Base-by-base conservation (phyloP, 2,888 invertebrate genomes). In the Parnassius smintheus region DNA sequence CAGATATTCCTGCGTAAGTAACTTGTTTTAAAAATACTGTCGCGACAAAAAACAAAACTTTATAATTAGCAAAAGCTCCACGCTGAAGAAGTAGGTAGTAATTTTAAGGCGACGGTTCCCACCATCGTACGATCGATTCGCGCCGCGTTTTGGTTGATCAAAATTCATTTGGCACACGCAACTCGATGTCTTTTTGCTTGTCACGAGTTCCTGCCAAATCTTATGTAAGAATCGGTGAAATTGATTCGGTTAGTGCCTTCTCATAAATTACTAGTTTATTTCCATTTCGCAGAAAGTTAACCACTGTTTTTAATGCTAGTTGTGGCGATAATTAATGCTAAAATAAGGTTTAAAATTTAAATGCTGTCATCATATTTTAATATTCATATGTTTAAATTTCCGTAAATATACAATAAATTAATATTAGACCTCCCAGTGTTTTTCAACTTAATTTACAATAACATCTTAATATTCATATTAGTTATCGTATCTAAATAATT, bases 111-210 rank as follows among this genome's bases (percentile, higher is more conserved):
- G 41, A 7, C 53, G 52, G 62, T 58, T 62, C 58, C 58, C 62
- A 62, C 49, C 58, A 54, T 52, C 56, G 62, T 48, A 18, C 52
- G 53, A 57, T 49, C 57, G 53, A 9, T 44, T 42, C 58, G 58
- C 53, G 22, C 44, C 57, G 42, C 41, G 55, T 56, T 71, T 65
- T 72, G 66, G 66, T 69, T 68, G 71, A 80, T 86, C 78, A 82
- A 81, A 79, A 86, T 84, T 83, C 85, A 78, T 72, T 71, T 69
- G 77, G 75, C 83, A 75, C 75, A 64, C 70, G 69, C 73, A 73
- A 65, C 70, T 71, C 75, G 73, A 71, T 75, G 72, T 72, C 75
- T 81, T 83, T 80, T 82, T 80, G 75, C 76, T 75, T 75, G 76
- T 77, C 77, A 79, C 75, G 76, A 68, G 71, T 72, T 76, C 77